These are phyloP conservation scores for Acrocera orbiculus DNA, from an alignment of 2,888 invertebrate genomes.

Conservation along the genomic window DNA sequence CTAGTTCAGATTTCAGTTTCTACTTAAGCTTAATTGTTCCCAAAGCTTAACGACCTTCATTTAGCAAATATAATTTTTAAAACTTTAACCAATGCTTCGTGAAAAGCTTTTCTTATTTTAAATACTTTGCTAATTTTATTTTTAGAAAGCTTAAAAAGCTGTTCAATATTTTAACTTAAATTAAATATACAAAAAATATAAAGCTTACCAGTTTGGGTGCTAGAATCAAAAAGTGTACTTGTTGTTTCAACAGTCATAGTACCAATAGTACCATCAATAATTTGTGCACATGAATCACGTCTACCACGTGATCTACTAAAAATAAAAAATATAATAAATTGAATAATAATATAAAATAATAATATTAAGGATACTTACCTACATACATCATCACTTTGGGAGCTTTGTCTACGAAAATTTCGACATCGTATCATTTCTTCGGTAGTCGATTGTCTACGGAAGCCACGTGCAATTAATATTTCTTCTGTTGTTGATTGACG, in stretches of 20 bases:
- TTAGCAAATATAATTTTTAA: no score
- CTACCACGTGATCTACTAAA: slow-evolving; percentile 26
- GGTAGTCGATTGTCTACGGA: slow-evolving; percentile 75
- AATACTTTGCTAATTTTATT: no score
- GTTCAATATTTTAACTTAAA: neutral
- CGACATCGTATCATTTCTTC: slow-evolving; percentile 86
- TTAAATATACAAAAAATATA: no score
- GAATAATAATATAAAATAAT: neutral
- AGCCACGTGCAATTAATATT: slow-evolving; percentile 76
- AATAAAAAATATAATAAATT: neutral
- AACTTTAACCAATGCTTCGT: no score
- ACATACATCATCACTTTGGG: slow-evolving; percentile 69
- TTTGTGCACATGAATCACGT: slow-evolving; percentile 72
- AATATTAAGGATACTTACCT: slow-evolving; percentile 28
- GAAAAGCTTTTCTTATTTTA: no score
- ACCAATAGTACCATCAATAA: slow-evolving; percentile 76
- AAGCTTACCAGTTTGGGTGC: slow-evolving; percentile 83
- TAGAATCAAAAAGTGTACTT: slow-evolving; percentile 81
- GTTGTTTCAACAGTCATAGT: slow-evolving; percentile 89
- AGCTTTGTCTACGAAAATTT: slow-evolving; percentile 78
- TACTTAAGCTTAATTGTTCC: no score
- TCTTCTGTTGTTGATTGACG: slow-evolving; percentile 84
- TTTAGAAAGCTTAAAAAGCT: neutral
- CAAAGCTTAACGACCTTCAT: no score
- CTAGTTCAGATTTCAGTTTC: no score